Base-by-base conservation (phyloP, 2,888 invertebrate genomes). In the Drosophila merina region DNA sequence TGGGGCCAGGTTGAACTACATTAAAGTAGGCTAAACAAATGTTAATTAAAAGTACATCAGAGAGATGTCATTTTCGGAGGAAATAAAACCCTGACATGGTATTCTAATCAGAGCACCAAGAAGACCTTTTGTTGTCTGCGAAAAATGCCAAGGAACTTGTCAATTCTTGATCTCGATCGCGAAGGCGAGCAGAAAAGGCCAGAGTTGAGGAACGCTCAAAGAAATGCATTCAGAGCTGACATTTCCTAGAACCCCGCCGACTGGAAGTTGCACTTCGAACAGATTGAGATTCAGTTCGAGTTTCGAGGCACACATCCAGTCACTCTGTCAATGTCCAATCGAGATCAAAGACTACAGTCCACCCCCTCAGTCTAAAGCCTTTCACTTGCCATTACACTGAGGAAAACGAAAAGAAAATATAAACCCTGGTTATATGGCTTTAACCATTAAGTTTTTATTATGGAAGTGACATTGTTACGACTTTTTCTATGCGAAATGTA, bases 321-420 rank as follows among this genome's bases (percentile, higher is more conserved):
- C 58, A 44, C 42, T 58, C 44, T 30, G 33, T n/a, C 58, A 56
- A 36, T 58, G 58, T 58, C 58, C 58, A 55, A 45, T 55, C 56
- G 54, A 58, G 58, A 59, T 59, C 58, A 56, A 56, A 59, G 56
- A 55, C 28, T 42, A 28, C 12, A 56, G 54, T 42, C 12, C 47
- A 45, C 58, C 47, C 60, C 47, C 58, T 58, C 57, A 30, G 40
- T 31, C 30, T 25, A 30, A 26, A 57, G 58, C 60, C 60, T 60
- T 60, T 60, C 60, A 58, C 38, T 51, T 26, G 50, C 42, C 28
- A 31, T 25, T 44, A 42, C 26, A 56, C 45, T 56, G 33, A 31
- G 14, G 33, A 26, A 55, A 44, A 25, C 6, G 28, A 5, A 5
- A 40, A 48, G 4, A 38, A 26, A 38, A 31, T 1, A 12, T 2